Evolutionary conservation across 2,113 vertebrate species (phyloP), one percentile per base, ranked within the genome.

Genomic region (Phaethon lepturus): DNA sequence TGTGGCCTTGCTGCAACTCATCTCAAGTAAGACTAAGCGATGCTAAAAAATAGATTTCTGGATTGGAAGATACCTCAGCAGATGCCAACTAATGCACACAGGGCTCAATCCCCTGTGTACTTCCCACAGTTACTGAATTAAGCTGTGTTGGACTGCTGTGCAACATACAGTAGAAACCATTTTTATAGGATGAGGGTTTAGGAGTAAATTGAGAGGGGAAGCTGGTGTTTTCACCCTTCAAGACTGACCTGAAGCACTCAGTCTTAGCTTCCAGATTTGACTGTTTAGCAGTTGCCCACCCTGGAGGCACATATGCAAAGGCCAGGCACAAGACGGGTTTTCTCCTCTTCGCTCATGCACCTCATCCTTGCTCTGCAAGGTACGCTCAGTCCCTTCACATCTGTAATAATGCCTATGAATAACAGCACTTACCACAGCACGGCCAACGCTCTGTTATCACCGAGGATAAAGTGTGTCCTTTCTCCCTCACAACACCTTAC

Each of bases 271-370:
- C 9, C 2, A 40, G 18, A 71, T 42, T 19, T 24, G 28, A 45
- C 53, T 22, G 13, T 47, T 92, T 9, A 58, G 60, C 10, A 83
- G 40, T 3, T 7, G 19, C 8, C n/a, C 6, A 1, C 26, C 45
- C 53, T 20, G 53, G 12, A 59, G 52, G 60, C 24, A 40, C 11
- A 91, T 4, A 23, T 2, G 11, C 42, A 55, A 55, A 74, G 3
- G n/a, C 14, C 35, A 40, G 3, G 10, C 22, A 58, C 22, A 29
- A 47, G 40, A 22, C 2, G 6, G 10, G 8, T 17, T 31, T 66
- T 53, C 9, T 49, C 10, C 33, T n/a, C n/a, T 25, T 62, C 7
- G 3, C 12, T 60, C 11, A 42, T 0, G 1, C 5, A 59, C 12
- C n/a, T 59, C 1, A 1, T 2, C 20, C 22, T 7, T 35, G 9